Percentiles rank a stretch among this genome's conserved stretches.
Conservation (phyloP, 2,888 invertebrate species). For the Pristionchus mayeri region DNA sequence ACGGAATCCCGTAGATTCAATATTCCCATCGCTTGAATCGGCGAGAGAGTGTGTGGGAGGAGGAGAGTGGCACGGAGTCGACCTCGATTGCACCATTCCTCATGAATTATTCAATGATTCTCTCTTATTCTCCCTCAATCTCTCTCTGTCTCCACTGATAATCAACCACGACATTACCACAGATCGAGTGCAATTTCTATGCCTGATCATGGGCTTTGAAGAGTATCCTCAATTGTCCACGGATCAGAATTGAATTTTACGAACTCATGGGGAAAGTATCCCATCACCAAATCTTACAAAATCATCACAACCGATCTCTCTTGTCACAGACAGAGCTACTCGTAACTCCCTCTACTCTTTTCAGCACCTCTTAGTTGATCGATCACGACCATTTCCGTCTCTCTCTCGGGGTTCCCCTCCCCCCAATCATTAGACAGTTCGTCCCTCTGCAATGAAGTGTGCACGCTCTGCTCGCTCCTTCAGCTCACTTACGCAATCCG, state of each 20-base stretch:
- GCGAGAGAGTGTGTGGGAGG: background rate
- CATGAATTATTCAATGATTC: slow-evolving; percentile 17
- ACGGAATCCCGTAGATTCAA: background rate
- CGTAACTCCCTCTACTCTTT: slow-evolving; percentile 9
- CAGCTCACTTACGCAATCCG: background rate
- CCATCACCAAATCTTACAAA: background rate
- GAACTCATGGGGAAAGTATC: background rate
- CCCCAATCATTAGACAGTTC: background rate
- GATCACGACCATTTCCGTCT: background rate
- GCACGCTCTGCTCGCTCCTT: slow-evolving; percentile 23
- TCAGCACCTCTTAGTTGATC: background rate
- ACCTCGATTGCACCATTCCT: background rate
- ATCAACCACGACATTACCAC: no score
- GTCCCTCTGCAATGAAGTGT: background rate
- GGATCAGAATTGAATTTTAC: no score
- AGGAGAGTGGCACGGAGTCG: background rate
- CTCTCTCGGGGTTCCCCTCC: background rate
- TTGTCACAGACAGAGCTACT: background rate
- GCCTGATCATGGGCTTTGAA: no score
- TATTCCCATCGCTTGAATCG: background rate
- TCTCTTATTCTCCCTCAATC: no score
- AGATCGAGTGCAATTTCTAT: no score
- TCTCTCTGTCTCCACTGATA: no score
- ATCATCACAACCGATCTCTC: background rate
- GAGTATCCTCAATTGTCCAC: no score